Evolutionary conservation across 2,888 invertebrate genomes (phyloP), one percentile per base, ranked within the genome.

Genomic region (Prostheceraeus crozeri): DNA sequence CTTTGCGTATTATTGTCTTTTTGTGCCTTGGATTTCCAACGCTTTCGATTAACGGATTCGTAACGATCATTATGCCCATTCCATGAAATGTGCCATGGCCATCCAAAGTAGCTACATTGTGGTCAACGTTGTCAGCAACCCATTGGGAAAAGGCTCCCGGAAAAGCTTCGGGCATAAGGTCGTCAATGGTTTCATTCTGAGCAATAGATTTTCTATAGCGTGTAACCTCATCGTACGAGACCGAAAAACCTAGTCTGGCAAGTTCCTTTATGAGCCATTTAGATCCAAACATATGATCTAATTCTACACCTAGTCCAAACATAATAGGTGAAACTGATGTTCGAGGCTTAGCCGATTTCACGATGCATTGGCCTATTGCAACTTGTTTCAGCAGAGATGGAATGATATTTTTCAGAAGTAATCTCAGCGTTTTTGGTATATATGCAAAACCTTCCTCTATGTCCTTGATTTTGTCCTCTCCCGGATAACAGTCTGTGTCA

Each of bases 51-150:
- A n/a, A 33, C n/a, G n/a, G 10, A 11, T 10, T 33, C 10, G n/a
- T 11, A 33, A 33, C 33, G n/a, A 33, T n/a, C 10, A 33, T 33
- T 33, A 33, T 33, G 19, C 40, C 40, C 40, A 40, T 40, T 6
- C 40, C 4, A 40, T 40, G n/a, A 4, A 40, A 40, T 8, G 40
- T 40, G 14, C 40, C 40, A 40, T 40, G 40, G 40, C n/a, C 40
- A 40, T 40, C 40, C 19, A 40, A 40, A 21, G 40, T 40, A 40
- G 40, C 40, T 21, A 40, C 40, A 40, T 40, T 40, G 40, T 40
- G 40, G 40, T 40, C n/a, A n/a, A 40, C 40, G 19, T 40, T 40
- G 40, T 40, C 40, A 16, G 40, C 40, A 40, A n/a, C n/a, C 40
- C 40, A 40, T 40, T 40, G 40, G 19, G 40, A 40, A 21, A 40